A percentile compares a stretch with the other conserved stretches of the same genome.
Evolutionary conservation across 2,888 invertebrate genomes (phyloP).

Genomic region (Papilio elwesi): DNA sequence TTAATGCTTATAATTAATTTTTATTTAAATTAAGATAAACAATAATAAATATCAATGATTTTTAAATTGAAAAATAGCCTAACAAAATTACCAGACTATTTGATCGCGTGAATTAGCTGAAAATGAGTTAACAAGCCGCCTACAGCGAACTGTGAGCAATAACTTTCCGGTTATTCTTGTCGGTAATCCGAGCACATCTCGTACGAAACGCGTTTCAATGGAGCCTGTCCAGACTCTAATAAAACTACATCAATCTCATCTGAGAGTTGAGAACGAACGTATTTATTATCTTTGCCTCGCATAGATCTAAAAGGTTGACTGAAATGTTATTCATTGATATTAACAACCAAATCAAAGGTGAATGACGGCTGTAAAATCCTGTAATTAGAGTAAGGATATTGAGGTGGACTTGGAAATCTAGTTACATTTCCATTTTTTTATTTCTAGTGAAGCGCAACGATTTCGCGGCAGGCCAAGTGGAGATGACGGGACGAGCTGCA

Average conservation of each 20-base stretch:
- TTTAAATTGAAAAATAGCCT: not conserved
- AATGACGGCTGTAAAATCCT: not conserved
- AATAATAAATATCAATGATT: not conserved
- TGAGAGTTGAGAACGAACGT: slow-evolving; percentile 18
- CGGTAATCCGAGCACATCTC: slow-evolving; percentile 34
- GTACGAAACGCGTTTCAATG: slow-evolving; percentile 35
- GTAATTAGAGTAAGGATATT: too few relatives aligned
- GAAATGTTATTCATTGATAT: not conserved
- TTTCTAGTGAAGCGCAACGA: too few relatives aligned
- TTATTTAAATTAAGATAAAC: not conserved
- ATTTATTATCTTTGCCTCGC: slow-evolving; percentile 12
- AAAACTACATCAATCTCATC: slow-evolving; percentile 36
- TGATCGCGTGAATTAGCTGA: slow-evolving; percentile 21
- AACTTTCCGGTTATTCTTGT: slow-evolving; percentile 38
- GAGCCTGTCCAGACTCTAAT: slow-evolving; percentile 33
- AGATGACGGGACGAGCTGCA: too few relatives aligned
- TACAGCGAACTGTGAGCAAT: slow-evolving; percentile 14
- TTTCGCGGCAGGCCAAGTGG: too few relatives aligned
- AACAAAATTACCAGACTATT: slow-evolving; percentile 9
- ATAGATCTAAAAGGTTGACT: slow-evolving; percentile 3
- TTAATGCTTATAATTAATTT: too few relatives aligned
- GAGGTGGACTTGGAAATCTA: too few relatives aligned
- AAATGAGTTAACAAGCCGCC: slow-evolving; percentile 33
- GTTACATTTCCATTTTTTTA: too few relatives aligned
- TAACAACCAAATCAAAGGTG: not conserved